phyloP scores from a whole-genome alignment of 2,888 invertebrate species.

The Cacoxenus indagator region DNA sequence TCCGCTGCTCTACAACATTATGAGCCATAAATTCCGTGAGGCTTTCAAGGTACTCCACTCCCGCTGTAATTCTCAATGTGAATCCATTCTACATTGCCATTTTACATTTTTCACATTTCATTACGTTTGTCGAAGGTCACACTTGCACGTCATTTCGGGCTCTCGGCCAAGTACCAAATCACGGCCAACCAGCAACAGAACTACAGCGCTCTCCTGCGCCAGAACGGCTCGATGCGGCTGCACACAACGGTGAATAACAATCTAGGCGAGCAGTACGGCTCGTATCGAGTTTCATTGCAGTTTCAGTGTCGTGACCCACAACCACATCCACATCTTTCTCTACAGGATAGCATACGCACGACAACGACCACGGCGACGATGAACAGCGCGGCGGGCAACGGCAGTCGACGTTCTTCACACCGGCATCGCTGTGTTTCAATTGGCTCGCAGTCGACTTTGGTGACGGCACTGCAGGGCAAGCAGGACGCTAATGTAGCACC shows the following conservation, averaged over 20 bases:
- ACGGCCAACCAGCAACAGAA: conserved; percentile 64
- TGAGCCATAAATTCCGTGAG: conserved; percentile 80
- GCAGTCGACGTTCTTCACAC: conserved; percentile 45
- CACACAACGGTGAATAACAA: conserved; percentile 62
- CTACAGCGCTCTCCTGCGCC: conserved; percentile 64
- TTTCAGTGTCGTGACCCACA: conserved; percentile 68
- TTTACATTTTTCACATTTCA: background rate
- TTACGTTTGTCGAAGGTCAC: conserved; percentile 56
- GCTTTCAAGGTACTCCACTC: conserved; percentile 80
- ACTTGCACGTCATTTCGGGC: conserved; percentile 58
- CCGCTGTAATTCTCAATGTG: too few species aligned
- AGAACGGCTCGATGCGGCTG: conserved; percentile 62
- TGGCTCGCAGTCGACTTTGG: conserved; percentile 57
- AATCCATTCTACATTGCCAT: too few species aligned
- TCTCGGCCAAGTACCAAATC: conserved; percentile 51
- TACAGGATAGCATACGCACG: conserved; percentile 69
- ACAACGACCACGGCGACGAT: conserved; percentile 63
- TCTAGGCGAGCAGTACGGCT: conserved; percentile 64
- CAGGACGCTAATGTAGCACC: conserved; percentile 40
- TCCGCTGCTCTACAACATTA: conserved; percentile 79
- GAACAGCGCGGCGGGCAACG: conserved; percentile 46
- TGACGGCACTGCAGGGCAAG: conserved; percentile 50
- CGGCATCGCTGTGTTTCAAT: conserved; percentile 61
- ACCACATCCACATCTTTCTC: conserved; percentile 64
- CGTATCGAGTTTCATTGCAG: conserved; percentile 65